Evolutionary conservation across 23 tunicate species (phyloP).

Genomic region (Trididemnum miniatum): DNA sequence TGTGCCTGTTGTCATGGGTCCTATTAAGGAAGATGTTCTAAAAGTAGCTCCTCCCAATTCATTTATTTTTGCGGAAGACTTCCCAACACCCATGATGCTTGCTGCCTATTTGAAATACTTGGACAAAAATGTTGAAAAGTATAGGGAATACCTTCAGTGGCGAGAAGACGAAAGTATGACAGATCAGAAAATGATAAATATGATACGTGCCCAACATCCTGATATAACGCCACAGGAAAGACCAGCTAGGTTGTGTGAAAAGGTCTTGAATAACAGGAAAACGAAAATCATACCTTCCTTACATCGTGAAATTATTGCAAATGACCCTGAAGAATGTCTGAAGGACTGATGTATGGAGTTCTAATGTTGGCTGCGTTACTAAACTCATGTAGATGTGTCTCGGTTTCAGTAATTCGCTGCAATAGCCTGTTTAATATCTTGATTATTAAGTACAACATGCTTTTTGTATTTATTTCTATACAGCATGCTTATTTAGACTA

Average conservation of each 20-base stretch:
- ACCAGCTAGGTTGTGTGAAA: constrained; percentile 14
- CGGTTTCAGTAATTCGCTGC: too few species aligned
- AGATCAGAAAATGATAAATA: constrained; percentile 14
- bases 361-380: too few species aligned
- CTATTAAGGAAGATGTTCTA: constrained; percentile 18
- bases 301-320: not conserved
- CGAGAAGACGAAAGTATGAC: constrained; percentile 20
- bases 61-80: constrained; percentile 26
- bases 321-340: constrained; percentile 26
- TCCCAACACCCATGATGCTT: not conserved
- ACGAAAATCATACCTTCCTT: constrained; percentile 16
- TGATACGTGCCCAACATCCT: not conserved
- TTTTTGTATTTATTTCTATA: too few species aligned
- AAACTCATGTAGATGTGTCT: too few species aligned
- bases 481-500: too few species aligned
- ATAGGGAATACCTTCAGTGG: constrained; percentile 18
- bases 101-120: not conserved
- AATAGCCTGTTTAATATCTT: too few species aligned
- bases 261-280: not conserved
- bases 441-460: too few species aligned
- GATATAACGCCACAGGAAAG: not conserved
- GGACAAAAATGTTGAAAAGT: constrained; percentile 10
- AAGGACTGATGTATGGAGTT: not conserved
- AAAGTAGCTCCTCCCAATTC: constrained; percentile 28
- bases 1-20: constrained; percentile 32